Evolutionary conservation across 2,888 invertebrate genomes (phyloP), one percentile per base, ranked within the genome.

Genomic region (Drosophila niveifrons): DNA sequence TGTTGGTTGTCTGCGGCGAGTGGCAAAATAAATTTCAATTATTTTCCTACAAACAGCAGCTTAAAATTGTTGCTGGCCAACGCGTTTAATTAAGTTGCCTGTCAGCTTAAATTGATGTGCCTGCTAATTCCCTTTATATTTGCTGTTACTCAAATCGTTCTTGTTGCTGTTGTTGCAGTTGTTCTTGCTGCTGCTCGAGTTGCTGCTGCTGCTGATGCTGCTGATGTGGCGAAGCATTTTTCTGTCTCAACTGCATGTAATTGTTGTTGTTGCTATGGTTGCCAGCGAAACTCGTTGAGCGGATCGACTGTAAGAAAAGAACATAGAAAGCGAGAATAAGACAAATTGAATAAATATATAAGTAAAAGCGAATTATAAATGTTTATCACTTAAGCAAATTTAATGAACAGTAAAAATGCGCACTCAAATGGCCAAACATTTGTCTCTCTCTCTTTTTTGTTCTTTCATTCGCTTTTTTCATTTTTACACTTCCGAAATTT

Each of bases 31-130:
- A 89, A 72, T 75, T 75, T 62, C 86, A 84, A 89, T 83, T 78
- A 83, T 72, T 78, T 72, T 71, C n/a, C 58, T 43, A 46, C 48
- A 65, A 59, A 76, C 66, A 78, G 56, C 62, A 63, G 58, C 64
- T 65, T 57, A 57, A 70, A 67, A 66, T 61, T 70, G 69, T 52
- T 65, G 79, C 62, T 66, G 68, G 41, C 39, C 73, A 68, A 66
- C 59, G 73, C 56, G 68, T 70, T 78, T 89, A 89, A 76, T 89
- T 89, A 89, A 82, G 88, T 82, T 78, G 53, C 63, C 66, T 62
- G 67, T 58, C 63, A 68, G 66, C 70, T 36, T 46, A 57, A 89
- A 89, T 88, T 88, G 73, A 75, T 83, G 72, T 81, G 50, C 63
- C 70, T 59, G 58, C 88, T 75, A 78, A 81, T 70, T 58, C 57